Evolutionary conservation across 2,888 invertebrate species (phyloP), one percentile per base, ranked within the genome.

Genomic region (Acanthosepion pharaonis): DNA sequence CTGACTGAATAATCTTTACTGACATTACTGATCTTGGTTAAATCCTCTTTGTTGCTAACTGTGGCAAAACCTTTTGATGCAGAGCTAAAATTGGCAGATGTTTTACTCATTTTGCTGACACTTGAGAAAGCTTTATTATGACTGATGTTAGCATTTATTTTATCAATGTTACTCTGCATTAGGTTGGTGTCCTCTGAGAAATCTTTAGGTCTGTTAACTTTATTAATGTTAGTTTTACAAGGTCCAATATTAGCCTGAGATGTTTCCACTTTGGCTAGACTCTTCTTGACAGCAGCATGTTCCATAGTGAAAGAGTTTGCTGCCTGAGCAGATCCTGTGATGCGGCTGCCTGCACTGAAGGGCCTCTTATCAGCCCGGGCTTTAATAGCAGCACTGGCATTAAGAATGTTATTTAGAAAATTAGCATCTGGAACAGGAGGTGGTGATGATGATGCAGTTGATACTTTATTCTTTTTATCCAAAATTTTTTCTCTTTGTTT

Each of bases 401-500:
- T 33, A 33, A 78, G 78, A n/a, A 78, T 78, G 78, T 78, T 78
- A 78, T 78, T 78, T 78, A 78, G n/a, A 78, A 78, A 78, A 78
- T 78, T 18, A 78, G 78, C 78, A 78, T 78, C 78, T 78, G n/a
- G n/a, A 1, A n/a, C 33, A 33, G 78, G 78, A 78, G 78, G 78
- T n/a, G 78, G 78, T 33, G 78, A 78, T 78, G 78, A 8, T 11
- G 78, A 33, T 33, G 78, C 15, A 15, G 78, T n/a, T 78, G 78
- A 78, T 33, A 5, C 78, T 93, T 51, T 93, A 18, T 51, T 49
- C 53, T 93, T 93, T 93, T 93, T 93, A 28, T 93, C 93, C 28
- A 93, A 48, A 33, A 51, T 93, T 93, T 51, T 93, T n/a, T 93
- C 53, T 28, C 93, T 93, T 93, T 93, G 93, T n/a, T 53, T 93